phyloP scores from a whole-genome alignment of 2,888 invertebrate genomes.

The Callosobruchus maculatus region DNA sequence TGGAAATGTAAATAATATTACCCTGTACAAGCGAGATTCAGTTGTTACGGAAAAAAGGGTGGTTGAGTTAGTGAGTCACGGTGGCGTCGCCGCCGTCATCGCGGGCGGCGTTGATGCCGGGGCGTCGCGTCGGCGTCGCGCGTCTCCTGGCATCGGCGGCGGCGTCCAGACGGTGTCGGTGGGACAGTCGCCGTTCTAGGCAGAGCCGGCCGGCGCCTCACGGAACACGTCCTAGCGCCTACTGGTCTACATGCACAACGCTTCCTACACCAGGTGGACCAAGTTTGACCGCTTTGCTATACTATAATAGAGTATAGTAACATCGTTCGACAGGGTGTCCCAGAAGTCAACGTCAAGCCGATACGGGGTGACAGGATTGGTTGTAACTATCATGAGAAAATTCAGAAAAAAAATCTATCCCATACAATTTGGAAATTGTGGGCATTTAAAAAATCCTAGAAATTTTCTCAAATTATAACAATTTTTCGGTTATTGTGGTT shows the following conservation, averaged over 20 bases:
- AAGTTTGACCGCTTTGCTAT: background rate
- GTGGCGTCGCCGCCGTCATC: background rate
- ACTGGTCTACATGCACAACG: conserved; percentile 9
- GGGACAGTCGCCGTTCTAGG: background rate
- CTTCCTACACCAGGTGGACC: background rate
- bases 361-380: no score
- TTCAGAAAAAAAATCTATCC: no score
- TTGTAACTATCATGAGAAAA: no score
- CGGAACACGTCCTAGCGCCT: conserved; percentile 7
- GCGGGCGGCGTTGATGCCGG: background rate
- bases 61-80: background rate
- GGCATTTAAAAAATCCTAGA: no score
- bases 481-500: no score
- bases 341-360: no score
- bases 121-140: background rate
- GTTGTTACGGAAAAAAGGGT: background rate
- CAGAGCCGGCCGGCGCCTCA: conserved; percentile 12
- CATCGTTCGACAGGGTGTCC: no score
- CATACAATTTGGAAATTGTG: no score
- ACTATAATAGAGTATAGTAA: no score
- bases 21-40: background rate
- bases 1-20: background rate
- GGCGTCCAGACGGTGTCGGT: background rate
- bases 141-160: no score
- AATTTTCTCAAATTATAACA: no score